Conservation (phyloP, 2,797 vertebrate genomes). For the Pyrocephalus nanus region DNA sequence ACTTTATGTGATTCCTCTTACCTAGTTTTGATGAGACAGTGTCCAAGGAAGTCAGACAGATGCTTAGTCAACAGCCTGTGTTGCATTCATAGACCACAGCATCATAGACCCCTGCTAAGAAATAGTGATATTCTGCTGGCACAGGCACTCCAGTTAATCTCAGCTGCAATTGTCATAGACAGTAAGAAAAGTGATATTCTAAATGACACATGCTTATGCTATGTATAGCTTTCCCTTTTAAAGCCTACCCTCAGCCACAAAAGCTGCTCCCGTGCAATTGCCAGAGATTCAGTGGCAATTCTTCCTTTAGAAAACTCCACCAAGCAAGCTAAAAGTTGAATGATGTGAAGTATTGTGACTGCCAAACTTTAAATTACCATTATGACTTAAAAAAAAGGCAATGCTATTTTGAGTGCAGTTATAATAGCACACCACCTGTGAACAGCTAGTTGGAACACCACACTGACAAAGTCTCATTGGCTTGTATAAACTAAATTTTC, state of each 20-base stretch:
- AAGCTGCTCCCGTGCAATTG: neutral
- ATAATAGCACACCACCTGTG: constrained; percentile 52
- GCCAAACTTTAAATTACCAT: constrained; percentile 55
- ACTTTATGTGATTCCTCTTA: neutral
- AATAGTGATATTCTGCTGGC: neutral
- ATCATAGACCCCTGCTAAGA: neutral
- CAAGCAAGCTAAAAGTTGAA: constrained; percentile 31
- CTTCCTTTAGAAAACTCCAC: constrained; percentile 6
- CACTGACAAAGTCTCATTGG: neutral
- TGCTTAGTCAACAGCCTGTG: neutral
- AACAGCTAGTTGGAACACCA: neutral
- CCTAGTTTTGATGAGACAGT: neutral
- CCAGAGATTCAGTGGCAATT: neutral
- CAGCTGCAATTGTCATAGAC: neutral
- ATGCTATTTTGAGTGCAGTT: constrained; percentile 37
- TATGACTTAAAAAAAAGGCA: constrained; percentile 28
- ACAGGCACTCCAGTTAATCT: neutral
- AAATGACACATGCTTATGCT: neutral
- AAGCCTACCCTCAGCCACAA: neutral
- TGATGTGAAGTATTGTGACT: neutral
- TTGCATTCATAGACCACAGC: neutral
- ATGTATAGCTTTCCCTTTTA: neutral
- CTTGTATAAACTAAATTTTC: constrained; percentile 1
- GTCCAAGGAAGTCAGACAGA: neutral
- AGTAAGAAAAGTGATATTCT: neutral